phyloP scores from a whole-genome alignment of 2,888 invertebrate genomes.

The Cyrtodaria siliqua region DNA sequence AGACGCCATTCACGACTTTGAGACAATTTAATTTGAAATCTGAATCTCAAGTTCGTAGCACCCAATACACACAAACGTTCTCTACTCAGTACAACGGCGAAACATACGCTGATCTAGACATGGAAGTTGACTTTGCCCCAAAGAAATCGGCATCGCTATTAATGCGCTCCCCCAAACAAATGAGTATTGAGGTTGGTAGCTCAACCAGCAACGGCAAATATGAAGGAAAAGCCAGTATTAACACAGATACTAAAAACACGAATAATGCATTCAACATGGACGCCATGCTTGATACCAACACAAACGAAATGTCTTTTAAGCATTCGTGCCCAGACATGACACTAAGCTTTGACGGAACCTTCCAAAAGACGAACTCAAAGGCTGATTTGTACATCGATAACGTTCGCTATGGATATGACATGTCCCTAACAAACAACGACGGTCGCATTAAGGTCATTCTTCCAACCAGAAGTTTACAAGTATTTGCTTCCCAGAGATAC shows the following conservation, averaged over 20 bases:
- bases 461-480: constrained; percentile 63
- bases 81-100: constrained; percentile 23
- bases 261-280: not conserved
- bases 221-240: no score
- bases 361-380: constrained; percentile 12
- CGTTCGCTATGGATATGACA: constrained; percentile 50
- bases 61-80: constrained; percentile 16
- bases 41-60: constrained; percentile 9
- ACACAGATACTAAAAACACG: no score
- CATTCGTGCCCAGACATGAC: constrained; percentile 26
- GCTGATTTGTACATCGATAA: constrained; percentile 19
- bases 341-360: constrained; percentile 3
- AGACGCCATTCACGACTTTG: constrained; percentile 35
- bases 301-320: constrained; percentile 10
- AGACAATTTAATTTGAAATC: constrained; percentile 21
- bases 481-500: constrained; percentile 38
- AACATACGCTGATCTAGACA: constrained; percentile 21
- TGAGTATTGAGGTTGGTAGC: no score
- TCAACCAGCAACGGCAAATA: no score
- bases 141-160: not conserved
- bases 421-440: constrained; percentile 30
- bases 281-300: constrained; percentile 30
- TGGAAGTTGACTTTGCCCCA: constrained; percentile 9
- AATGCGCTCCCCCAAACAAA: no score
- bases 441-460: constrained; percentile 58